Percentiles rank a stretch among this genome's conserved stretches.
Conservation (phyloP, 2,797 vertebrate species). For the Spea hammondii region DNA sequence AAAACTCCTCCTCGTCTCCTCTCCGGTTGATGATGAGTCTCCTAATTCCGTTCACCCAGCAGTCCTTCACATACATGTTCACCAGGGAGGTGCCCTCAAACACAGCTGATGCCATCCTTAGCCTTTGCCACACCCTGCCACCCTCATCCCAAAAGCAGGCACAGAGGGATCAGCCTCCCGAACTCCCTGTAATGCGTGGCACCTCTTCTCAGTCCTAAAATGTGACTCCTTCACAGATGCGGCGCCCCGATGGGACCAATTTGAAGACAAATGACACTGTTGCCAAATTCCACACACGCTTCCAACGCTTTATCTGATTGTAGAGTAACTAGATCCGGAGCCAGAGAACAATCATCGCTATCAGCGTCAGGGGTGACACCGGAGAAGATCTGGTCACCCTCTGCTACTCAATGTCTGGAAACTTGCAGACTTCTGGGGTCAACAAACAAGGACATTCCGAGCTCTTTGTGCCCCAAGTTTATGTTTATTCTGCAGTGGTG, state of each 20-base stretch:
- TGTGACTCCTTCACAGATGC: slow-evolving; percentile 2
- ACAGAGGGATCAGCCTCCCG: not conserved
- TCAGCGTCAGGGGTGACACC: not conserved
- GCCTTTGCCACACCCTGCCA: slow-evolving; percentile 41
- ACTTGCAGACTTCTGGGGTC: not conserved
- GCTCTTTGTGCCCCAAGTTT: not conserved
- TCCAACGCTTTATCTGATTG: slow-evolving; percentile 11
- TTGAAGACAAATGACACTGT: not conserved
- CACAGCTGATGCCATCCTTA: slow-evolving; percentile 90
- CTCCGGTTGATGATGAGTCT: slow-evolving; percentile 85
- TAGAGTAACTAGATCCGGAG: slow-evolving; percentile 14
- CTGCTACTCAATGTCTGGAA: slow-evolving; percentile 1
- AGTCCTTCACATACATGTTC: slow-evolving; percentile 96
- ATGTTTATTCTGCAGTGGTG: not conserved
- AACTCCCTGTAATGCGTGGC: slow-evolving; percentile 30
- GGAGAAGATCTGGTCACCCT: not conserved
- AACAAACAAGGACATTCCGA: not conserved
- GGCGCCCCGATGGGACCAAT: not conserved
- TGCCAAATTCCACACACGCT: not conserved
- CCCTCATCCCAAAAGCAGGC: slow-evolving; percentile 59
- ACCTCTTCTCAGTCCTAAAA: not conserved
- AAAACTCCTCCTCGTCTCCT: slow-evolving; percentile 94
- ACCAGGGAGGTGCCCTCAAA: slow-evolving; percentile 96
- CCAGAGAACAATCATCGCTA: not conserved
- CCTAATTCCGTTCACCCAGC: slow-evolving; percentile 96